Conservation (phyloP, 2,113 vertebrate species). For the Chaetura pelagica region DNA sequence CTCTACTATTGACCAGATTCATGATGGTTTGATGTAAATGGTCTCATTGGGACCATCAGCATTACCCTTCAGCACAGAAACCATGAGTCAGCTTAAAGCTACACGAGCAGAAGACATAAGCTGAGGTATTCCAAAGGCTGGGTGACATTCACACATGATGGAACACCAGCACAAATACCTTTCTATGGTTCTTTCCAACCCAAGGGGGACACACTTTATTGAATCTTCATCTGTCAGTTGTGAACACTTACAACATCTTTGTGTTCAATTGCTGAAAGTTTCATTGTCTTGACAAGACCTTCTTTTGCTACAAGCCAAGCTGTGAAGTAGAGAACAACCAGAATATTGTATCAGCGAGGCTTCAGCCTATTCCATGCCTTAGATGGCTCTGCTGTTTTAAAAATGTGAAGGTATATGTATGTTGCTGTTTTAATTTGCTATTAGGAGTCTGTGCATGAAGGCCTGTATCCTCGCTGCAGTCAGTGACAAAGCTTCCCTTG, state of each 20-base stretch:
- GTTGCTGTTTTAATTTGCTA: neutral
- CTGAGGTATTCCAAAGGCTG: neutral
- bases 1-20: neutral
- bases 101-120: neutral
- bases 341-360: neutral
- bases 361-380: neutral
- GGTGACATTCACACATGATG: neutral
- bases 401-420: neutral
- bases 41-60: neutral
- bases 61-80: neutral
- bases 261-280: neutral
- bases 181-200: neutral
- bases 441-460: neutral
- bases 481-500: constrained; percentile 38
- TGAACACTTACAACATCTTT: neutral
- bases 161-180: neutral
- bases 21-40: neutral
- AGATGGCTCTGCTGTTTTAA: neutral
- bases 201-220: neutral
- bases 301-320: neutral
- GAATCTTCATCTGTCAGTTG: neutral
- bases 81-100: neutral
- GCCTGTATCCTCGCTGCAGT: neutral
- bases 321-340: neutral
- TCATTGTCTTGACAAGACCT: neutral